Evolutionary conservation across 1,140 invertebrate genomes (phyloP), one percentile per base, ranked within the genome.

Genomic region (Eriocheir sinensis): DNA sequence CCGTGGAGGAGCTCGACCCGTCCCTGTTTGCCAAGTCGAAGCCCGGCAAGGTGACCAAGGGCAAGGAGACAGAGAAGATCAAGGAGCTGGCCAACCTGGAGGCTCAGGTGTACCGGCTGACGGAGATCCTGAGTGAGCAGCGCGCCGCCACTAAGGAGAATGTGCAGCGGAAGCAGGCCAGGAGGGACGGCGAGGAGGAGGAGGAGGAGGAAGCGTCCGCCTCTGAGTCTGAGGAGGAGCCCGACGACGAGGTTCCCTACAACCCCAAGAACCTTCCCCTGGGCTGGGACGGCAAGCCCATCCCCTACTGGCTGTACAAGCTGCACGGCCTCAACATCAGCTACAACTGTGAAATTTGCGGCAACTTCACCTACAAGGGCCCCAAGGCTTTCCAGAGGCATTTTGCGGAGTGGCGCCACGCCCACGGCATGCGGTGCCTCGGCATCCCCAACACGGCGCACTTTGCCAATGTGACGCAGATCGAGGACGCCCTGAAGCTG

Each of bases 381-480:
- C 99, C 99, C 0, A 99, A 99, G 97, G 99, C 99, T n/a, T 99
- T 99, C 96, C 99, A 99, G 96, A 97, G 99, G 90, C 99, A 99
- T 97, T 99, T 99, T 97, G 99, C 99, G 1, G 99, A 99, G 97
- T 99, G 99, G 99, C 97, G 99, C 91, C 99, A 99, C 97, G 99
- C 99, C 44, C 99, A 99, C 97, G 99, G 99, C 30, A 99, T 99
- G 99, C 97, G 99, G 8, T 99, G 99, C 97, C 97, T 99, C 2
- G 99, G 99, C 9, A 99, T 99, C 96, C 99, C 99, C 0, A 99
- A 99, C 97, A 99, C 99, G 0, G 99, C 99, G 15, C 99, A 99
- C 97, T 99, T 99, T 97, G 99, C 99, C 12, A 99, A 99, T 97
- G 99, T 99, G 8, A 99, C 99, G 9, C 98, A 99, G 96, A 99